These are phyloP conservation scores for Galaxias olidus DNA, from an alignment of 2,797 vertebrate genomes.

Conservation along the genomic window DNA sequence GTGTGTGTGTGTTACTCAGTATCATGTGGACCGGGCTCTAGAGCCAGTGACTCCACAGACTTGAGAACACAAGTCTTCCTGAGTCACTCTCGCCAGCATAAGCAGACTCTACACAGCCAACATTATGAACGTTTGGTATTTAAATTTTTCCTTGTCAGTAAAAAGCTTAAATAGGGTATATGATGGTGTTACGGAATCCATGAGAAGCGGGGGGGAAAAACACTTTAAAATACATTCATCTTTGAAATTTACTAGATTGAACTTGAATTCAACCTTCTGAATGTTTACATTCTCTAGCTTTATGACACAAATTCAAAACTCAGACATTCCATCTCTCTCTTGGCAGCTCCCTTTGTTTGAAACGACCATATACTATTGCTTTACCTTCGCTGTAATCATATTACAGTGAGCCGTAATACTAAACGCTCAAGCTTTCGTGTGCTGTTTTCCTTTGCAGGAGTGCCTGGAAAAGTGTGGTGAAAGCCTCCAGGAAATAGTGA, in stretches of 20 bases:
- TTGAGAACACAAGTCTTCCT: neutral
- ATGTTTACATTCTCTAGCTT: constrained; percentile 14
- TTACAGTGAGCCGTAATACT: constrained; percentile 3
- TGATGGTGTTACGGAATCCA: constrained; percentile 54
- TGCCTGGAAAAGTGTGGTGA: constrained; percentile 94
- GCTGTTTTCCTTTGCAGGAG: constrained; percentile 75
- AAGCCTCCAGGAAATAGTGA: constrained; percentile 95
- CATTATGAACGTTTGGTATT: constrained; percentile 64
- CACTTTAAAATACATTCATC: constrained; percentile 20
- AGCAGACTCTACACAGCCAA: constrained; percentile 57
- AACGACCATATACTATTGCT: neutral
- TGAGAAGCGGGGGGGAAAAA: constrained; percentile 25
- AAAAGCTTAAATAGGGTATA: constrained; percentile 43
- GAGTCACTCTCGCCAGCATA: constrained; percentile 21
- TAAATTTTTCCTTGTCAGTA: constrained; percentile 70
- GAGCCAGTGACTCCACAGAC: constrained; percentile 12
- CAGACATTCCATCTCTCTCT: constrained; percentile 1
- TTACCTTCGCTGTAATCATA: constrained; percentile 1
- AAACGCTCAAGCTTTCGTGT: constrained; percentile 16
- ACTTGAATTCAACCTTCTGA: constrained; percentile 26
- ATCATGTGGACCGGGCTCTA: constrained; percentile 23
- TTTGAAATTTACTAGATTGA: constrained; percentile 40
- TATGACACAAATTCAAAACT: constrained; percentile 12
- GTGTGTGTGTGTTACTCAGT: constrained; percentile 34
- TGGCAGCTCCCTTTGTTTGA: constrained; percentile 12